phyloP scores from a whole-genome alignment of 2,113 vertebrate genomes.

The Oostethus manadensis region DNA sequence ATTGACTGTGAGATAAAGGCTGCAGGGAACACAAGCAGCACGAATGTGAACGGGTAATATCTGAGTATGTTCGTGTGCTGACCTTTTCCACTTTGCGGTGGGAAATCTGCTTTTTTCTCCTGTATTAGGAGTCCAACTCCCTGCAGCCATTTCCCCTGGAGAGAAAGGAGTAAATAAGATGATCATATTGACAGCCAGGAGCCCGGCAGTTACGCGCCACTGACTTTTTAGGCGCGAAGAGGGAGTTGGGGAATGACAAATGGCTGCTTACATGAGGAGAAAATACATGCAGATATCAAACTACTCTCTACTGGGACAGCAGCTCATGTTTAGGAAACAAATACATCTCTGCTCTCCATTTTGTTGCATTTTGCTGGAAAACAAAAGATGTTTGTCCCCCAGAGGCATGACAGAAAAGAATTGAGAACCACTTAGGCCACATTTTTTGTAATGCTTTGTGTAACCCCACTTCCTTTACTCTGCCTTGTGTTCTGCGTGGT shows the following conservation, averaged over 20 bases:
- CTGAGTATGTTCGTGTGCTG: constrained; percentile 1
- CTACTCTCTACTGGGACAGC: background rate
- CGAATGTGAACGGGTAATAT: background rate
- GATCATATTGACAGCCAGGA: constrained; percentile 22
- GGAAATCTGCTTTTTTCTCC: constrained; percentile 8
- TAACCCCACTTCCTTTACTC: too few relatives aligned
- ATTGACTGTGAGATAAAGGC: constrained; percentile 14
- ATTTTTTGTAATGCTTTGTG: too few relatives aligned
- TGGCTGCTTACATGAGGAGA: constrained; percentile 11
- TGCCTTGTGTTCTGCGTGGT: too few relatives aligned
- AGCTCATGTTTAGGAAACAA: too few relatives aligned
- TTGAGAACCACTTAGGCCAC: too few relatives aligned
- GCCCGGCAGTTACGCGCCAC: constrained; percentile 17
- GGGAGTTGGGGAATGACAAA: constrained; percentile 22
- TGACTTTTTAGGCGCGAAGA: constrained; percentile 17
- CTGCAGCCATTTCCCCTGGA: constrained; percentile 7
- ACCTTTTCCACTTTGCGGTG: constrained; percentile 14
- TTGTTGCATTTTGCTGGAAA: too few relatives aligned
- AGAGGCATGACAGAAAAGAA: too few relatives aligned
- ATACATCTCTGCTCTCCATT: too few relatives aligned
- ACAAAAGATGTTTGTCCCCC: too few relatives aligned
- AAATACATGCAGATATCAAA: constrained; percentile 14
- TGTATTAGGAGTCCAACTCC: constrained; percentile 4
- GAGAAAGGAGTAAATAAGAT: constrained; percentile 28
- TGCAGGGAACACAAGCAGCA: background rate